These are phyloP conservation scores for Zootermopsis nevadensis DNA, from an alignment of 2,888 invertebrate species.

Conservation along the genomic window DNA sequence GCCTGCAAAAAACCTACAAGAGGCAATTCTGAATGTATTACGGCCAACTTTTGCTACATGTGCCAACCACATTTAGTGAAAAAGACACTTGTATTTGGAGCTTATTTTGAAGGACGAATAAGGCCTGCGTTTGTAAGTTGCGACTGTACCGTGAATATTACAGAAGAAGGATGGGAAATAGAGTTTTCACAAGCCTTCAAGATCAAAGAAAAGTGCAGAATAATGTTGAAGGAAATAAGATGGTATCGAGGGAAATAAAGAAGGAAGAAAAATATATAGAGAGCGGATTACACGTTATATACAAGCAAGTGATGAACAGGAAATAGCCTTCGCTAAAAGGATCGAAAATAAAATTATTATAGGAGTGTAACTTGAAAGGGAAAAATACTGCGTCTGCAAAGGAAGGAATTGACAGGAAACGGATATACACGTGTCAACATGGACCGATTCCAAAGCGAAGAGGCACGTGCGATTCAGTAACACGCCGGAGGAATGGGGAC, in stretches of 20 bases:
- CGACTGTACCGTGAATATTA: slow-evolving; percentile 17
- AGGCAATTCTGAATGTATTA: too few relatives aligned
- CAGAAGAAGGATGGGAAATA: slow-evolving; percentile 16
- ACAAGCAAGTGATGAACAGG: slow-evolving; percentile 17
- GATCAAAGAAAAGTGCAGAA: slow-evolving; percentile 32
- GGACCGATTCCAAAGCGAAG: neutral
- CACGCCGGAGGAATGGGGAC: too few relatives aligned
- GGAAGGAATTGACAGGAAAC: neutral
- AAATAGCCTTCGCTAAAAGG: slow-evolving; percentile 30
- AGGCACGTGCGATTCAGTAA: neutral
- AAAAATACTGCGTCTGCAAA: neutral
- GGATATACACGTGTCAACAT: neutral
- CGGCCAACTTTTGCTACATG: too few relatives aligned
- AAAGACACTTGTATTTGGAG: too few relatives aligned
- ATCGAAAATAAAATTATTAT: slow-evolving; percentile 27
- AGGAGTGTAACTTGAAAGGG: neutral
- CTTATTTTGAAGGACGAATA: too few relatives aligned
- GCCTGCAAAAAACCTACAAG: too few relatives aligned
- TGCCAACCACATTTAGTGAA: too few relatives aligned
- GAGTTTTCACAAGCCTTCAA: slow-evolving; percentile 18
- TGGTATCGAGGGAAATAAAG: slow-evolving; percentile 28
- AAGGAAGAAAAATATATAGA: slow-evolving; percentile 15
- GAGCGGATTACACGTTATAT: slow-evolving; percentile 14
- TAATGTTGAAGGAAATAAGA: slow-evolving; percentile 31
- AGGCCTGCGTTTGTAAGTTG: neutral